Conservation (phyloP, 2,888 invertebrate genomes). For the Salticus scenicus region DNA sequence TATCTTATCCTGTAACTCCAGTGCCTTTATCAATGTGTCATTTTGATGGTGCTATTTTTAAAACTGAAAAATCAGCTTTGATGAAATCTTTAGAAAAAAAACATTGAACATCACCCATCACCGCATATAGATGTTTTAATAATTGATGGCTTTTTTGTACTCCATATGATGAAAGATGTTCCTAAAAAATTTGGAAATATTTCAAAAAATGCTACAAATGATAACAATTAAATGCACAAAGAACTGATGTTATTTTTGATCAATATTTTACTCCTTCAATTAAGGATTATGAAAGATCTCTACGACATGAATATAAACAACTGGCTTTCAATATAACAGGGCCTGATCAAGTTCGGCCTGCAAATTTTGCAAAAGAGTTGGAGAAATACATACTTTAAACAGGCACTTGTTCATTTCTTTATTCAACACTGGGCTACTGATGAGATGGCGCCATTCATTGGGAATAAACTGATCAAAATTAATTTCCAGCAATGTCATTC, state of each 20-base stretch:
- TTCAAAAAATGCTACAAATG: slow-evolving; percentile 5
- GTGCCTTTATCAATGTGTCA: slow-evolving; percentile 1
- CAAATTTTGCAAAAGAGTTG: background rate
- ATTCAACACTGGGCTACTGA: background rate
- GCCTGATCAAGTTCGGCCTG: background rate
- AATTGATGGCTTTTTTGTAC: background rate
- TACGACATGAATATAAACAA: too few species aligned
- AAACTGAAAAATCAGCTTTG: background rate
- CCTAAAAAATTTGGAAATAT: background rate
- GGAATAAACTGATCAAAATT: too few species aligned
- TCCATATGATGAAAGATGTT: background rate
- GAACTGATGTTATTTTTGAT: background rate
- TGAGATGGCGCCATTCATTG: too few species aligned
- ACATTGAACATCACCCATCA: background rate
- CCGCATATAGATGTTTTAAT: background rate
- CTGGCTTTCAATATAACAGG: too few species aligned
- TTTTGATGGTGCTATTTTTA: background rate
- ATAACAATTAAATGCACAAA: background rate
- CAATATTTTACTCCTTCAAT: background rate
- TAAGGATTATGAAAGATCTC: too few species aligned
- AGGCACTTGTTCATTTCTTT: background rate
- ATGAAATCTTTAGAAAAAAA: background rate
- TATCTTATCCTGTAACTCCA: background rate
- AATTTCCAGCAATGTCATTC: too few species aligned
- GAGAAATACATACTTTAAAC: background rate